A percentile compares a stretch with the other conserved stretches of the same genome.
Evolutionary conservation across 2,113 vertebrate species (phyloP).

Genomic region (Hippolais icterina): DNA sequence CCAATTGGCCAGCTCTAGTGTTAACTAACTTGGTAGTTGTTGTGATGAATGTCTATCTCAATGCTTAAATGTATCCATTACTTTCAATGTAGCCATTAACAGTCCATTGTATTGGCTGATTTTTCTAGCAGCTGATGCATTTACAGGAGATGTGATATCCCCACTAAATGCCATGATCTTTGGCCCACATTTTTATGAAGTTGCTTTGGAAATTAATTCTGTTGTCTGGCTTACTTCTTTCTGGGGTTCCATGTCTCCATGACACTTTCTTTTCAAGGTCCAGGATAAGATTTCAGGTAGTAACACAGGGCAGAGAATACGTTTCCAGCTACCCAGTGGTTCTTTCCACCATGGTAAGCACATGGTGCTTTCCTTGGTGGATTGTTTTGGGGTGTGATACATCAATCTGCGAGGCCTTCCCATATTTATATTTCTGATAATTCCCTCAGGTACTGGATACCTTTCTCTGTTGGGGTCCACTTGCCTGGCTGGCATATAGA

Average conservation of each 20-base stretch:
- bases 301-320: background rate
- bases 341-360: background rate
- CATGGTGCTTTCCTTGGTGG: background rate
- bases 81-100: background rate
- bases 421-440: background rate
- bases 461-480: background rate
- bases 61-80: background rate
- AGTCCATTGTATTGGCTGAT: background rate
- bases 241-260: background rate
- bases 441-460: background rate
- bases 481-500: background rate
- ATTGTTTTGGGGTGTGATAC: background rate
- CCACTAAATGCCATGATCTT: background rate
- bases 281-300: background rate
- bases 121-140: background rate
- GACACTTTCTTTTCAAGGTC: background rate
- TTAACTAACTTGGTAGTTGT: background rate
- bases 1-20: background rate
- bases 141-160: background rate
- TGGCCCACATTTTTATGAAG: background rate
- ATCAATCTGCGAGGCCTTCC: too few species aligned
- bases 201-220: background rate
- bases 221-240: background rate
- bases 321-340: background rate
- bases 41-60: background rate